These are phyloP conservation scores for Philopedon plagiatum DNA, from an alignment of 2,888 invertebrate genomes.

Conservation along the genomic window DNA sequence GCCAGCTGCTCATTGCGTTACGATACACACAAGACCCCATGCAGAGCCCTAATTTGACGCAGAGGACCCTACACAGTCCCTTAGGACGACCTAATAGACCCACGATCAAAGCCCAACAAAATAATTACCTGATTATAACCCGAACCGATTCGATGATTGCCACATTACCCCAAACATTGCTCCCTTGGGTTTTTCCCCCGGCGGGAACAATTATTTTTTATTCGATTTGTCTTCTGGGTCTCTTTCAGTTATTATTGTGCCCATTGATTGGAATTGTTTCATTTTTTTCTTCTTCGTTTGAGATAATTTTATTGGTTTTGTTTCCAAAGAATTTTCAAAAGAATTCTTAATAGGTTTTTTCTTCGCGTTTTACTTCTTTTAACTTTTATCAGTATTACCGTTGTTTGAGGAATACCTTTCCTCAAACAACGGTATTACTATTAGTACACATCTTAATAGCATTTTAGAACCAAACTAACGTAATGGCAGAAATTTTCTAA, in stretches of 20 bases:
- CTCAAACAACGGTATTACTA: too few relatives aligned
- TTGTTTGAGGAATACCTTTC: too few relatives aligned
- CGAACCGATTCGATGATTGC: slow-evolving; percentile 57
- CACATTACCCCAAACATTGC: slow-evolving; percentile 44
- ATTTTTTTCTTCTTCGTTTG: neutral
- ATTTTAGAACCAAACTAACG: too few relatives aligned
- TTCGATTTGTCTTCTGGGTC: slow-evolving; percentile 24
- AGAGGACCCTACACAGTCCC: slow-evolving; percentile 34
- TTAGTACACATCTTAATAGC: too few relatives aligned
- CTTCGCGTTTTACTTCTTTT: too few relatives aligned
- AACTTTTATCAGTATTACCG: too few relatives aligned
- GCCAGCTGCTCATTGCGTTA: slow-evolving; percentile 31
- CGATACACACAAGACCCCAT: slow-evolving; percentile 28
- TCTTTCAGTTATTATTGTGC: slow-evolving; percentile 6
- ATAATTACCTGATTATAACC: slow-evolving; percentile 65
- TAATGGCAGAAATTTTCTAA: neutral
- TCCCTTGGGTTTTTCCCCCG: slow-evolving; percentile 8
- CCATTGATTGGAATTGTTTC: slow-evolving; percentile 20
- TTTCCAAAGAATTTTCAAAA: neutral
- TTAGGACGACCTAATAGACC: slow-evolving; percentile 57
- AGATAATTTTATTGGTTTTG: neutral
- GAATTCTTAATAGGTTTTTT: too few relatives aligned
- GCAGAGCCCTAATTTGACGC: slow-evolving; percentile 24
- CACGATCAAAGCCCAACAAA: slow-evolving; percentile 62
- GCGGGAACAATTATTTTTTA: slow-evolving; percentile 14